A percentile compares a stretch with the other conserved stretches of the same genome.
phyloP scores from a whole-genome alignment of 2,888 invertebrate species.

The Ophioninae sp. region DNA sequence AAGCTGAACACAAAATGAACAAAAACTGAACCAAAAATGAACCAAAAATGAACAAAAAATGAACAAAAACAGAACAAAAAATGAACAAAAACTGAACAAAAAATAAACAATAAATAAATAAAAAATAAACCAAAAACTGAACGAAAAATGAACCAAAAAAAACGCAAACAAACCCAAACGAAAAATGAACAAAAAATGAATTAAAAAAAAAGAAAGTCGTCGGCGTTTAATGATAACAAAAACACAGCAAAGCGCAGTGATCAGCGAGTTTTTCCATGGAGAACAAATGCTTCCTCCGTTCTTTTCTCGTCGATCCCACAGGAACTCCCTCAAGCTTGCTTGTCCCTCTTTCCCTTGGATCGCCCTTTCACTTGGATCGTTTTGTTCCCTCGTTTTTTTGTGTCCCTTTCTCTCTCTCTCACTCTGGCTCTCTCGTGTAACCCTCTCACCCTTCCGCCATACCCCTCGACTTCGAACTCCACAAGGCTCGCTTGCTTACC shows the following conservation, averaged over 20 bases:
- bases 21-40: no score
- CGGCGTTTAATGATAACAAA: neutral
- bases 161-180: no score
- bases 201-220: neutral
- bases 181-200: neutral
- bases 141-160: neutral
- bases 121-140: no score
- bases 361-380: conserved; percentile 21
- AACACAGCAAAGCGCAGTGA: conserved; percentile 1
- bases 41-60: neutral
- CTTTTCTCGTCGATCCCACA: conserved; percentile 21
- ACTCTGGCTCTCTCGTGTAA: conserved; percentile 2
- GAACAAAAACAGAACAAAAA: neutral
- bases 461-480: conserved; percentile 38
- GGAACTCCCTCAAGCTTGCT: conserved; percentile 31
- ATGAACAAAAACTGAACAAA: neutral
- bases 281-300: conserved; percentile 23
- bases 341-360: conserved; percentile 1
- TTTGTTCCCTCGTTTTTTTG: neutral
- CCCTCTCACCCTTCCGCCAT: conserved; percentile 31
- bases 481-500: conserved; percentile 45
- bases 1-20: no score
- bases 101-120: no score
- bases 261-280: conserved; percentile 51
- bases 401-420: neutral